Base-by-base conservation (phyloP, 2,888 invertebrate genomes). In the Cerastis rubricosa region DNA sequence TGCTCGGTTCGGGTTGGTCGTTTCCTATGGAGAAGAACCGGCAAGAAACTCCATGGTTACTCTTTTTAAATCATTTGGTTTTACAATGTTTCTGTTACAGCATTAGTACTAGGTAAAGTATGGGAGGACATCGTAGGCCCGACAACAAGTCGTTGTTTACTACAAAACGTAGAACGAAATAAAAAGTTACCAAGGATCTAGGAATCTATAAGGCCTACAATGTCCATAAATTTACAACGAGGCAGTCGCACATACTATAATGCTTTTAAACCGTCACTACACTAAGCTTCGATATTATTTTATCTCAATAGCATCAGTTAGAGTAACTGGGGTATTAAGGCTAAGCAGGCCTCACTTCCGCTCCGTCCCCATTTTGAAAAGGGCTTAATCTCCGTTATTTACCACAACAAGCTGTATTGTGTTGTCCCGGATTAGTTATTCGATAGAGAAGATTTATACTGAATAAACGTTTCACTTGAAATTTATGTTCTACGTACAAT, bases 381-480 rank as follows among this genome's bases (percentile, higher is more conserved):
- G 76, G 81, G 54, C 76, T 76, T 88, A 88, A 89, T 88, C 87
- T 86, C 89, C 87, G 78, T 71, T 87, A 87, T 89, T 87, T 86
- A 80, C 88, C 84, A 71, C 87, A 83, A 71, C 68, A 75, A 74
- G 61, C 74, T 64, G 68, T 71, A 73, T 65, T 82, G 72, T 75
- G 57, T 49, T 75, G 80, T 88, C 72, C 74, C 68, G 80, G 85
- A 81, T 85, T 85, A 80, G 80, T 84, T 81, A 73, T 87, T 83
- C 82, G 74, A 87, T 85, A 84, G 77, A 74, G 61, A 71, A 82
- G 80, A 85, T 87, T 83, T 80, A 76, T 76, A 78, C 67, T 59
- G 45, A 74, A 72, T 74, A 17, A 80, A 78, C 70, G 65, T 78
- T 80, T 84, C 51, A 76, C 61, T 67, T 51, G 49, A 79, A 78